Evolutionary conservation across 2,113 vertebrate genomes (phyloP).

Genomic region (Malurus elegans): DNA sequence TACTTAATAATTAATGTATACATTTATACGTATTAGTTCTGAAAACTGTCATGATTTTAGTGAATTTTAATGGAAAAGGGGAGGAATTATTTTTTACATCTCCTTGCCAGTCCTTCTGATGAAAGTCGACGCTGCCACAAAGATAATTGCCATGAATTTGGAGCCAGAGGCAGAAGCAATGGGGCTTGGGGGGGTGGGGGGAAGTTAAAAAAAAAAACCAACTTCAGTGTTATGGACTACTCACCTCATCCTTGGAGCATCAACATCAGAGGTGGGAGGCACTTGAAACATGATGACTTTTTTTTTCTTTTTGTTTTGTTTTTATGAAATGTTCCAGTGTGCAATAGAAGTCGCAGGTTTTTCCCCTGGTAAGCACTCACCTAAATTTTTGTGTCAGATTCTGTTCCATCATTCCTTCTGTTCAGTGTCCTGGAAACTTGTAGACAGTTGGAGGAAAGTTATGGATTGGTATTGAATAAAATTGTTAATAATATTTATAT

Average conservation of each 20-base stretch:
- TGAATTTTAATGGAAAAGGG: not conserved
- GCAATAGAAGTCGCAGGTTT: fast-evolving
- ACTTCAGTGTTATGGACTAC: not conserved
- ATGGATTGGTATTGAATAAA: not conserved
- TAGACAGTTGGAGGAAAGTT: not conserved
- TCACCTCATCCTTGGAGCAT: not conserved
- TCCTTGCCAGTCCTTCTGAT: not conserved
- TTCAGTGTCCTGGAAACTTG: not conserved
- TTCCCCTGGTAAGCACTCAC: not conserved
- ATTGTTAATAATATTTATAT: not conserved
- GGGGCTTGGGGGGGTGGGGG: not conserved
- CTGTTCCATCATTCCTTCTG: not conserved
- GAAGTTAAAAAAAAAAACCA: not conserved
- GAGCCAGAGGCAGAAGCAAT: not conserved
- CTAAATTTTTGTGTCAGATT: not conserved
- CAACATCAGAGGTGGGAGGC: not conserved
- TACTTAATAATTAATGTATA: not conserved
- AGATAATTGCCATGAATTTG: not conserved
- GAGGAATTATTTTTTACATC: not conserved
- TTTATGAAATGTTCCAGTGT: not conserved
- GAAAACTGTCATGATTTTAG: not conserved
- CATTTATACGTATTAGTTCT: not conserved
- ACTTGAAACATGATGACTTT: not conserved
- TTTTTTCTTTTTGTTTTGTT: not conserved
- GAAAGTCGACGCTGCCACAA: not conserved